Base-by-base conservation (phyloP, 2,888 invertebrate genomes). In the Apomyelois bistriatella region DNA sequence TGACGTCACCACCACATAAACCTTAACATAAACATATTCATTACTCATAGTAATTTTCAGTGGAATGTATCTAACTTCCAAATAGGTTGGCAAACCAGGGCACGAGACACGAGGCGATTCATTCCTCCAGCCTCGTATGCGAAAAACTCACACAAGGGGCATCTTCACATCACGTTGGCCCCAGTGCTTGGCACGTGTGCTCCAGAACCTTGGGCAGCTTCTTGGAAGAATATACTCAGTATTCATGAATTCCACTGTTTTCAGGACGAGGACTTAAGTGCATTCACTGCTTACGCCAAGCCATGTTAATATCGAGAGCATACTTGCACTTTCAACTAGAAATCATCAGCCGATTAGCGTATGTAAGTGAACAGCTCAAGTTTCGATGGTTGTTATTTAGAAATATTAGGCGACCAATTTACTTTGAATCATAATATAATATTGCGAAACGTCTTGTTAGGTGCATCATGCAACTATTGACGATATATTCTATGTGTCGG, bases 171-270 rank as follows among this genome's bases (percentile, higher is more conserved):
- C 79, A 81, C 79, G 79, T 81, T 77, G 69, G n/a, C 16, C 16
- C 48, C 55, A 67, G 70, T 62, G 63, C 55, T 58, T 48, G 48
- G 48, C 80, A 77, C 78, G 82, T 79, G 82, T 65, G 41, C 6
- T 22, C 38, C 46, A 36, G 53, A 69, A 70, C 80, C 83, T 79
- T 76, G 75, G 58, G 59, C 53, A 53, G 56, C 50, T 62, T 63
- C 60, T 63, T 66, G 53, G 52, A 59, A 60, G 58, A 47, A 60
- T 60, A 55, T 54, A 65, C 66, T 70, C 58, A 50, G 56, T 52
- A 79, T 81, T 79, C 70, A 84, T 85, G 17, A 75, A 81, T 82
- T 54, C 40, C 56, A 51, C 41, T 56, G 66, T 77, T 79, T 82
- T 73, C 66, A 79, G 75, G 67, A 57, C 74, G 58, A 65, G 70